Evolutionary conservation across 2,113 vertebrate genomes (phyloP).

Genomic region (Pluvialis apricaria): DNA sequence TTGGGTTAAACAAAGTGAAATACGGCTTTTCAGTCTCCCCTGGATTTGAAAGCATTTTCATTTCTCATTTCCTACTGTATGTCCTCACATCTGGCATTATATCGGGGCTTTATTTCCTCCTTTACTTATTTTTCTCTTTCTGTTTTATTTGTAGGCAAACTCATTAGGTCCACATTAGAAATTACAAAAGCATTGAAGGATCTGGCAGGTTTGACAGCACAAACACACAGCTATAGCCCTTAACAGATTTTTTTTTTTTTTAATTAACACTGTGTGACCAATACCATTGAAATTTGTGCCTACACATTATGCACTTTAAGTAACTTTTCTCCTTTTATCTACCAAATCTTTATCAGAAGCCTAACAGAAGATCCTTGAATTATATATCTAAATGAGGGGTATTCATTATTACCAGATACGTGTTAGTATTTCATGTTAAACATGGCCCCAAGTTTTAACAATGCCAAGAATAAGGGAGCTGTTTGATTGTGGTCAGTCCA

Average conservation of each 20-base stretch:
- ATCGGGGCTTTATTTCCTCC: neutral
- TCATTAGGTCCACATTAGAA: neutral
- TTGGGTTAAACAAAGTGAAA: neutral
- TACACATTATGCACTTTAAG: neutral
- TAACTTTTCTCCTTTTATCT: neutral
- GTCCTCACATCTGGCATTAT: neutral
- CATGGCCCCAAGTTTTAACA: neutral
- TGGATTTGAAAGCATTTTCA: neutral
- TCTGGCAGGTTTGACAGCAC: neutral
- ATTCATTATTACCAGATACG: neutral
- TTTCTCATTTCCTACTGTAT: neutral
- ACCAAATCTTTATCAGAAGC: neutral
- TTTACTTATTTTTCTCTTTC: neutral
- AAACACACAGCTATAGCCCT: neutral
- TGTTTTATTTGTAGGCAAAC: neutral
- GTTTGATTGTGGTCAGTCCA: neutral
- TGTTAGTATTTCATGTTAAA: neutral
- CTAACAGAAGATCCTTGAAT: neutral
- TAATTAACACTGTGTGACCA: neutral
- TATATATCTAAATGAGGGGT: neutral
- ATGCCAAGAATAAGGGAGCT: neutral
- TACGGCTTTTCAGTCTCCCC: neutral
- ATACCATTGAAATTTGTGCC: neutral
- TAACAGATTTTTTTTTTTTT: neutral
- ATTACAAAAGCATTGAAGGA: neutral